Evolutionary conservation across 2,888 invertebrate genomes (phyloP), one percentile per base, ranked within the genome.

Genomic region (Drosophila helvetica): DNA sequence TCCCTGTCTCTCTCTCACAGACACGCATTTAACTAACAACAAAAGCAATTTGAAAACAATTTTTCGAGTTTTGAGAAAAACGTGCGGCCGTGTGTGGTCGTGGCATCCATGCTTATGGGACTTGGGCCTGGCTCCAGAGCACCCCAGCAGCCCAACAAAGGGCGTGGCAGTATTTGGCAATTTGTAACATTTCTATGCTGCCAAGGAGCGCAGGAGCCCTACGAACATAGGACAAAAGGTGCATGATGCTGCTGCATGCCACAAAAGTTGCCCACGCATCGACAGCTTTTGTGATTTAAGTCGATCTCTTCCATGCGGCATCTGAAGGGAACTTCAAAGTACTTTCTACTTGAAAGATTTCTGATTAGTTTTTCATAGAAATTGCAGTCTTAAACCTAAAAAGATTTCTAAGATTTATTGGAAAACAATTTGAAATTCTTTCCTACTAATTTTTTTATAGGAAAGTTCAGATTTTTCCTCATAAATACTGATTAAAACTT

Each of bases 41-140:
- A 72, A 80, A 78, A 75, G 60, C 78, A 72, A 80, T 80, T 77
- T 68, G 65, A 80, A 68, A 61, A 57, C 68, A 75, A 77, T 75
- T 71, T 76, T 68, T 72, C 42, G 67, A 57, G 60, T 73, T 62
- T 66, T 68, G 54, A 46, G 70, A n/a, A 54, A 54, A 63, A 71
- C 71, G 70, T 67, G 67, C 57, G 71, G 63, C 71, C 52, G 48
- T 47, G 62, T 63, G 55, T 55, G 70, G 56, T 47, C 53, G 62
- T 62, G 51, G 70, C 70, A 70, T 70, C 61, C 61, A 61, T 60
- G 54, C 61, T 55, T 68, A 68, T 60, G 53, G 47, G 27, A 27
- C 48, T 47, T 27, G 61, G 47, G 22, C 19, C 4, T 12, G 42
- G 50, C 30, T 30, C 30, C 47, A 45, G 18, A 33, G 15, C 51